Conservation (phyloP, 2,888 invertebrate species). For the Platycnemis pennipes region DNA sequence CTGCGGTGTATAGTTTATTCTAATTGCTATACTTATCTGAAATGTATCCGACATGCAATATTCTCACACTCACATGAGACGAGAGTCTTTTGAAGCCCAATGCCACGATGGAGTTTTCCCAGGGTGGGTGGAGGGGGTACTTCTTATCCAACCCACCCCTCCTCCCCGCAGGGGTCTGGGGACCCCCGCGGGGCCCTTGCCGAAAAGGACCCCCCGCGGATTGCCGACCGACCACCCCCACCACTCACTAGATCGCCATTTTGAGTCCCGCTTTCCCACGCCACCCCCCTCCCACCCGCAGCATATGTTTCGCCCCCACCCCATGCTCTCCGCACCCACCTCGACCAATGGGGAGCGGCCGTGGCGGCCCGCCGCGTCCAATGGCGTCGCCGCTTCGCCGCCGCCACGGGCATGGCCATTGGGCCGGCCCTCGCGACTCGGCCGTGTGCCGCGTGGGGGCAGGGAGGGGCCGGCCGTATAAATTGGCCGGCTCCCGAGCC, state of each 20-base stretch:
- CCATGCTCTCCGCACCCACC: not conserved
- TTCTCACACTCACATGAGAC: no score
- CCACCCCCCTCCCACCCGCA: not conserved
- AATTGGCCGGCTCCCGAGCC: slow-evolving; percentile 65
- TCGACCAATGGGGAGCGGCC: not conserved
- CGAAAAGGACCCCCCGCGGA: not conserved
- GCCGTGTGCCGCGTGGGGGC: not conserved
- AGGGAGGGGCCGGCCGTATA: slow-evolving; percentile 19
- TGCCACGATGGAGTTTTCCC: not conserved
- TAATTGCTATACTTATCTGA: no score
- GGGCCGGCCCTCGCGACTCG: not conserved
- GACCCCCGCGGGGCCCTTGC: not conserved
- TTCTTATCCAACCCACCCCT: not conserved
- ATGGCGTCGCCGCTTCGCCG: not conserved
- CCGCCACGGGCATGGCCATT: not conserved
- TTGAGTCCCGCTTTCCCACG: slow-evolving; percentile 10
- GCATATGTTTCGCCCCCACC: not conserved
- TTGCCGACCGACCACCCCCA: not conserved
- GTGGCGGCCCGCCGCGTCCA: not conserved
- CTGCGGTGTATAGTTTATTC: no score
- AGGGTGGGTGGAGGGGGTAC: not conserved
- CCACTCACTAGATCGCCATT: not conserved
- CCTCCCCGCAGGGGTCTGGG: not conserved
- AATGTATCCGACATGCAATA: no score
- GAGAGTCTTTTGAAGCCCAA: no score